phyloP scores from a whole-genome alignment of 2,797 vertebrate species.

The Setipinna tenuifilis region DNA sequence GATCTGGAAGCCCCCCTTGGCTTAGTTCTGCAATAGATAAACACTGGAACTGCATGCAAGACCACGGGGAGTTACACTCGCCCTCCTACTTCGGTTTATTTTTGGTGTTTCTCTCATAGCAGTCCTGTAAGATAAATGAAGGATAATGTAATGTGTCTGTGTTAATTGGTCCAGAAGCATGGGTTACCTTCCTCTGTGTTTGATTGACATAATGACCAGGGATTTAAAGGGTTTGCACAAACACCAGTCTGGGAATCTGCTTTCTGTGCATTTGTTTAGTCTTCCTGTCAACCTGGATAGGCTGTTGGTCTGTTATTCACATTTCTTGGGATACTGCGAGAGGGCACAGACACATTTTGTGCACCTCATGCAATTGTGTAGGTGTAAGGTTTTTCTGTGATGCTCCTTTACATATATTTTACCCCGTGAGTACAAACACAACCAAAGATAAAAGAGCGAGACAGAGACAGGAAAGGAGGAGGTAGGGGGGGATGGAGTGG shows the following conservation, averaged over 20 bases:
- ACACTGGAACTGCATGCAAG: conserved; percentile 36
- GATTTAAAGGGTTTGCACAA: neutral
- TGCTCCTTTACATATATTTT: neutral
- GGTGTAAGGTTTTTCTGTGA: neutral
- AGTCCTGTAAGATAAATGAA: neutral
- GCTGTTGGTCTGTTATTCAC: neutral
- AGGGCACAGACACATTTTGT: neutral
- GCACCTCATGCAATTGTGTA: neutral
- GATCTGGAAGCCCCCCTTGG: neutral
- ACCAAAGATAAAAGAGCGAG: neutral
- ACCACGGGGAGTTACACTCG: neutral
- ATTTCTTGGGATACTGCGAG: too few relatives aligned
- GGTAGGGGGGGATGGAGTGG: neutral
- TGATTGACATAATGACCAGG: conserved; percentile 17
- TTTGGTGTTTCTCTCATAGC: neutral
- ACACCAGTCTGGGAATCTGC: conserved; percentile 56
- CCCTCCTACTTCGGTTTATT: neutral
- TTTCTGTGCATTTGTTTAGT: conserved; percentile 59
- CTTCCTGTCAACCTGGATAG: conserved; percentile 59
- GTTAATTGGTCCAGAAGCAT: conserved; percentile 29
- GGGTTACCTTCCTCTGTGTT: conserved; percentile 1
- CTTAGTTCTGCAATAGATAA: conserved; percentile 49
- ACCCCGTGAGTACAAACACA: neutral
- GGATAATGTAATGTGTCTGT: neutral
- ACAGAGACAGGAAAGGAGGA: neutral